These are phyloP conservation scores for Acanthacorydalis orientalis DNA, from an alignment of 2,888 invertebrate species.

Conservation along the genomic window DNA sequence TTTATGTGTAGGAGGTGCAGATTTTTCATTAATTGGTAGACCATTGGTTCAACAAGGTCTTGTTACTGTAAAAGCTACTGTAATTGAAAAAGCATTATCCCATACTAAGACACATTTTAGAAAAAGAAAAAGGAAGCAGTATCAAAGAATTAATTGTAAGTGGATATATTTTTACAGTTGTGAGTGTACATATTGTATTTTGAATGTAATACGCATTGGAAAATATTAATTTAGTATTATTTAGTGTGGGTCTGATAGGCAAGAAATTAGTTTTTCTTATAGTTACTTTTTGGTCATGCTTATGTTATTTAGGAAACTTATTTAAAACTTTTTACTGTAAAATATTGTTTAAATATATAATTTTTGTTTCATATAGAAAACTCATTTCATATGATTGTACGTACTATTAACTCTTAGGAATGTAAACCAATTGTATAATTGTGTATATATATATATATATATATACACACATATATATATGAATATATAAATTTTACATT, in stretches of 20 bases:
- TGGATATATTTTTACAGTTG: conserved; percentile 10
- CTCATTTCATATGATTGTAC: no score
- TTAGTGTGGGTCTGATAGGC: background rate
- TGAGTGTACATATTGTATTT: background rate
- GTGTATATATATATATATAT: background rate
- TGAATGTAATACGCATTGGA: background rate
- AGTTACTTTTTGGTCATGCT: no score
- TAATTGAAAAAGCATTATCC: conserved; percentile 68
- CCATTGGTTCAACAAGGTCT: conserved; percentile 60
- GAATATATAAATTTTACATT: background rate
- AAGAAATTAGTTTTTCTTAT: no score
- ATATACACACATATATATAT: background rate
- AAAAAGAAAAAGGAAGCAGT: conserved; percentile 63
- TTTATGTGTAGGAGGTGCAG: conserved; percentile 38
- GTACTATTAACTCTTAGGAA: no score
- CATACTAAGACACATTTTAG: conserved; percentile 64
- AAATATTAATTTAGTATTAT: background rate
- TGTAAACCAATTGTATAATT: no score
- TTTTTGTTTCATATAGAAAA: no score
- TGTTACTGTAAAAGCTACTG: conserved; percentile 60
- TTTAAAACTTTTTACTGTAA: conserved; percentile 3
- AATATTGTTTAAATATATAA: no score
- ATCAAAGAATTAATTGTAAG: conserved; percentile 53
- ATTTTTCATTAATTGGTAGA: conserved; percentile 67
- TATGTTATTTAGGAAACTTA: conserved; percentile 2